Percentiles rank a stretch among this genome's conserved stretches.
These are phyloP conservation scores for Mustelus asterias DNA, from an alignment of 2,113 vertebrate genomes.

Conservation along the genomic window DNA sequence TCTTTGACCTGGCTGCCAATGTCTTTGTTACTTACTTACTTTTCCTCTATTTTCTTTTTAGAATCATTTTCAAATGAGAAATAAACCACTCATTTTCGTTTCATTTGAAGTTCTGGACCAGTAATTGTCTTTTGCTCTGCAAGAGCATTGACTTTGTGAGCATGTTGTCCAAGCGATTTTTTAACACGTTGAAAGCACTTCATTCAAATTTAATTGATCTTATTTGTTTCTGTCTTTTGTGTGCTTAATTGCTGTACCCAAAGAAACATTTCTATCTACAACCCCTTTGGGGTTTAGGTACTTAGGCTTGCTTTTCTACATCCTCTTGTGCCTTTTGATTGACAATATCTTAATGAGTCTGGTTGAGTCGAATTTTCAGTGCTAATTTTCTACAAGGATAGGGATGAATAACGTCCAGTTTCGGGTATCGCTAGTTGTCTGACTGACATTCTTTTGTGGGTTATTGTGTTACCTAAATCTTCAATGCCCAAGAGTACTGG, in stretches of 20 bases:
- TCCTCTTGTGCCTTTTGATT: not conserved
- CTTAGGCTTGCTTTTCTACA: not conserved
- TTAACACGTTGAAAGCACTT: not conserved
- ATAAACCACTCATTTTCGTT: not conserved
- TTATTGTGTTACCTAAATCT: not conserved
- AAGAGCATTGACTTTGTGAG: not conserved
- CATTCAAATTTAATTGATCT: constrained; percentile 14
- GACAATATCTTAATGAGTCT: not conserved
- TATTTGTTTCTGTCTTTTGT: not conserved
- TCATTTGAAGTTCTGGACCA: not conserved
- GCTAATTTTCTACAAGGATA: too few relatives aligned
- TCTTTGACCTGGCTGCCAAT: not conserved
- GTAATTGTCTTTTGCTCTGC: not conserved
- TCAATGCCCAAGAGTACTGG: not conserved
- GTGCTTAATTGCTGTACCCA: not conserved
- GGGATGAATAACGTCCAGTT: not conserved
- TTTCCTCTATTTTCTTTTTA: not conserved
- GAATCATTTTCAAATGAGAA: not conserved
- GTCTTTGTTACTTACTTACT: not conserved
- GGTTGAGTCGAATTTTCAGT: not conserved
- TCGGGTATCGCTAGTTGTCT: too few relatives aligned
- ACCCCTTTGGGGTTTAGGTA: not conserved
- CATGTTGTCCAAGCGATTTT: not conserved
- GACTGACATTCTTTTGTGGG: not conserved
- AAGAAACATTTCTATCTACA: not conserved